These are phyloP conservation scores for Sylvilagus bachmani DNA, from an alignment of 2,113 vertebrate species.

Conservation along the genomic window DNA sequence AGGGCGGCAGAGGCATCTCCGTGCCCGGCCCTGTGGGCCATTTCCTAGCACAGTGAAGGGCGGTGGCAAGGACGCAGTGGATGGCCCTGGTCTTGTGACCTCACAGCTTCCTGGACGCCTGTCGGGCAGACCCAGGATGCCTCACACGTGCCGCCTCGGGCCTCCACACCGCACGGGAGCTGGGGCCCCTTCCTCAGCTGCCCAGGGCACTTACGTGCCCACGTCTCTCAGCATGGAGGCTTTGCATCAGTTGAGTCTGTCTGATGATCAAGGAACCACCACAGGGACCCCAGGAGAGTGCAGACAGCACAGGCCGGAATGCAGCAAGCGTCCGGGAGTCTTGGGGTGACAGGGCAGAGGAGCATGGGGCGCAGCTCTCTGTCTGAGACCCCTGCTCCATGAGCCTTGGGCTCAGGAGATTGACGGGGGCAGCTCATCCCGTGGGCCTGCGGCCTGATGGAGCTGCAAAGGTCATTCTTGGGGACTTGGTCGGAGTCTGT, in stretches of 20 bases:
- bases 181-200: too few species aligned
- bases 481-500: not conserved
- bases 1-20: constrained; percentile 68
- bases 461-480: not conserved
- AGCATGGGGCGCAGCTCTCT: not conserved
- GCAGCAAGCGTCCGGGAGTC: not conserved
- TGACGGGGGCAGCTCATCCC: not conserved
- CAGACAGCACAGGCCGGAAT: not conserved
- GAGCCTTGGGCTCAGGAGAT: not conserved
- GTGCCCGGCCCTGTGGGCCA: constrained; percentile 79
- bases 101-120: constrained; percentile 62
- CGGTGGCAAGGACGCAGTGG: constrained; percentile 76
- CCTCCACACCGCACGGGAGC: too few species aligned
- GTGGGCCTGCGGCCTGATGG: not conserved
- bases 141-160: constrained; percentile 30
- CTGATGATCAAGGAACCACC: not conserved
- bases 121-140: constrained; percentile 68
- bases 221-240: not conserved
- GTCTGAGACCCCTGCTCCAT: not conserved
- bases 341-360: accelerated
- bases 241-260: not conserved
- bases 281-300: not conserved
- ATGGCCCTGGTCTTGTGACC: constrained; percentile 72
- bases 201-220: too few species aligned
- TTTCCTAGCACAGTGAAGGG: constrained; percentile 85